phyloP scores from a whole-genome alignment of 2,797 vertebrate genomes.

The Acanthiza pusilla region DNA sequence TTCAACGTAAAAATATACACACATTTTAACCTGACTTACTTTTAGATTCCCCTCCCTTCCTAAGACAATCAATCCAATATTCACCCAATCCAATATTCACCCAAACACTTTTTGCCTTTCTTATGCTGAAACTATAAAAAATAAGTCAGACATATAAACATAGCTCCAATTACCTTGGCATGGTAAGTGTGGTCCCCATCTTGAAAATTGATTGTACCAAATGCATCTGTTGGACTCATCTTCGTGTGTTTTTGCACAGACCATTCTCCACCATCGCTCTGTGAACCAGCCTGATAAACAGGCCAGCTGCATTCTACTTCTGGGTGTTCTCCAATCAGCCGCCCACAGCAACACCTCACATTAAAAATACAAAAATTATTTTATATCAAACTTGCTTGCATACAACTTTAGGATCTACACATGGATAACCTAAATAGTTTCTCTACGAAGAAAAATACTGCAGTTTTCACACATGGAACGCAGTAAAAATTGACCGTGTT shows the following conservation, averaged over 20 bases:
- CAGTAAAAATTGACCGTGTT: neutral
- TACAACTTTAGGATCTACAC: neutral
- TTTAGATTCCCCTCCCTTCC: neutral
- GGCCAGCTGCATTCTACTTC: conserved; percentile 71
- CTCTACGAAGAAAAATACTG: neutral
- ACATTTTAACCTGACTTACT: neutral
- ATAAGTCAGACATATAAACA: neutral
- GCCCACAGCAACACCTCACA: conserved; percentile 91
- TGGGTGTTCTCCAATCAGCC: conserved; percentile 85
- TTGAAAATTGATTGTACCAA: conserved; percentile 91
- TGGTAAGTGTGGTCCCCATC: conserved; percentile 89
- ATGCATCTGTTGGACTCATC: conserved; percentile 87
- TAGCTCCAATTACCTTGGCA: conserved; percentile 79
- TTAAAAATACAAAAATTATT: conserved; percentile 4
- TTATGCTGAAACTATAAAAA: neutral
- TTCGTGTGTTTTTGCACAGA: conserved; percentile 84
- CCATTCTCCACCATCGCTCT: conserved; percentile 79
- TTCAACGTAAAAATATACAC: neutral
- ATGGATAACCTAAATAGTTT: neutral
- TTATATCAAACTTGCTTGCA: neutral
- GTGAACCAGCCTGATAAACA: conserved; percentile 28
- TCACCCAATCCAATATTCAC: neutral
- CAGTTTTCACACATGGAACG: neutral
- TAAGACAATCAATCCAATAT: neutral
- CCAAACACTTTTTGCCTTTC: neutral